These are phyloP conservation scores for Oikopleura albicans DNA, from an alignment of 23 tunicate genomes.

Conservation along the genomic window DNA sequence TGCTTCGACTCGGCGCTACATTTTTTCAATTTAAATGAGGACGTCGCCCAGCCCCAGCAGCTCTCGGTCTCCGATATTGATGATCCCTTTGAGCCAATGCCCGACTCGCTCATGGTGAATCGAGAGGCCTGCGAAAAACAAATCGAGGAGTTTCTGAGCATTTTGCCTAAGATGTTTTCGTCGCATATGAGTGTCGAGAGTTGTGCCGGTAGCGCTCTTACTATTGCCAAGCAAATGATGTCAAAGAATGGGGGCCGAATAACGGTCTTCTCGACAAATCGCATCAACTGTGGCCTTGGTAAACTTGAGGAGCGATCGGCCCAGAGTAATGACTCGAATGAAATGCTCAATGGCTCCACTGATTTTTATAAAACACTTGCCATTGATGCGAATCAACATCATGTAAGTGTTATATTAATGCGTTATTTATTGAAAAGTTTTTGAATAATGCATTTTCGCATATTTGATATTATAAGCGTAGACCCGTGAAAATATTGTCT, in stretches of 20 bases:
- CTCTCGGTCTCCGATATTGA: constrained; percentile 90
- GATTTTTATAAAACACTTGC: constrained; percentile 88
- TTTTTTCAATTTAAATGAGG: constrained; percentile 60
- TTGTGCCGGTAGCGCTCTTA: constrained; percentile 65
- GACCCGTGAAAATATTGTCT: no score
- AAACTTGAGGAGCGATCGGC: constrained; percentile 42
- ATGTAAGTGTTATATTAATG: no score
- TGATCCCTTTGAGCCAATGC: constrained; percentile 30
- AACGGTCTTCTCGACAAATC: constrained; percentile 68
- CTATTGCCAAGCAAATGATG: constrained; percentile 44
- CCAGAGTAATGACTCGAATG: constrained; percentile 36
- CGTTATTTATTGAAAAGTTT: no score
- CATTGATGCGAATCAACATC: constrained; percentile 53
- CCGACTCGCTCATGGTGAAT: background rate
- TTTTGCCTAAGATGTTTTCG: constrained; percentile 34
- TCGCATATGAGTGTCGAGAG: constrained; percentile 42
- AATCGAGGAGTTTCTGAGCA: constrained; percentile 45
- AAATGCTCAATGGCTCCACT: constrained; percentile 49
- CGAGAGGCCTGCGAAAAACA: background rate
- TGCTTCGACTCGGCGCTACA: constrained; percentile 69
- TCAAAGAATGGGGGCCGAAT: constrained; percentile 33
- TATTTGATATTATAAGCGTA: no score
- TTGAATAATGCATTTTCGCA: no score
- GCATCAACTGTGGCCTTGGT: constrained; percentile 62
- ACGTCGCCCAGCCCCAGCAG: constrained; percentile 73